phyloP scores from a whole-genome alignment of 2,888 invertebrate species.

The Drosophila birchii region DNA sequence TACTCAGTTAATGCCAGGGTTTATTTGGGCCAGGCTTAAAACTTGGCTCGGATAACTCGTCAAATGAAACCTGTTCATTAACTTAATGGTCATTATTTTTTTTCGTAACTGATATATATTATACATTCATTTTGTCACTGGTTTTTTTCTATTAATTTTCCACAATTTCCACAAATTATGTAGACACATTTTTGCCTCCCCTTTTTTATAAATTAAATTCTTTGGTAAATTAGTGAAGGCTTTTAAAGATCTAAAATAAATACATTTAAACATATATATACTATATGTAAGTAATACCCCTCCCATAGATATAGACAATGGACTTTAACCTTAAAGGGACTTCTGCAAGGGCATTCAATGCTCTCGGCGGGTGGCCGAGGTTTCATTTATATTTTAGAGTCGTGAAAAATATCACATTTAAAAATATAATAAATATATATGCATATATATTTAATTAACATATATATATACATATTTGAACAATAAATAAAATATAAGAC shows the following conservation, averaged over 20 bases:
- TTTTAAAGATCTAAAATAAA: background rate
- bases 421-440: slow-evolving; percentile 29
- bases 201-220: background rate
- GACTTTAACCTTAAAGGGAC: background rate
- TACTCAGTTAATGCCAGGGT: slow-evolving; percentile 20
- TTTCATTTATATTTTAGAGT: slow-evolving; percentile 21
- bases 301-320: background rate
- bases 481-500: slow-evolving; percentile 15
- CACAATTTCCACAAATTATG: slow-evolving; percentile 16
- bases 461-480: slow-evolving; percentile 17
- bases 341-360: slow-evolving; percentile 27
- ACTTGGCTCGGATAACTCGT: slow-evolving; percentile 9
- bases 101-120: background rate
- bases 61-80: slow-evolving; percentile 16
- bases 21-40: slow-evolving; percentile 15
- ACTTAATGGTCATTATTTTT: slow-evolving; percentile 15
- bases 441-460: background rate
- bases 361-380: slow-evolving; percentile 26
- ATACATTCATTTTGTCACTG: background rate
- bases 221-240: background rate
- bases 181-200: slow-evolving; percentile 4
- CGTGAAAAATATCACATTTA: slow-evolving; percentile 67
- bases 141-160: background rate
- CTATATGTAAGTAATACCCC: background rate
- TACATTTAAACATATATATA: background rate